Conservation (phyloP, 1,140 invertebrate genomes). For the Steinernema feltiae region DNA sequence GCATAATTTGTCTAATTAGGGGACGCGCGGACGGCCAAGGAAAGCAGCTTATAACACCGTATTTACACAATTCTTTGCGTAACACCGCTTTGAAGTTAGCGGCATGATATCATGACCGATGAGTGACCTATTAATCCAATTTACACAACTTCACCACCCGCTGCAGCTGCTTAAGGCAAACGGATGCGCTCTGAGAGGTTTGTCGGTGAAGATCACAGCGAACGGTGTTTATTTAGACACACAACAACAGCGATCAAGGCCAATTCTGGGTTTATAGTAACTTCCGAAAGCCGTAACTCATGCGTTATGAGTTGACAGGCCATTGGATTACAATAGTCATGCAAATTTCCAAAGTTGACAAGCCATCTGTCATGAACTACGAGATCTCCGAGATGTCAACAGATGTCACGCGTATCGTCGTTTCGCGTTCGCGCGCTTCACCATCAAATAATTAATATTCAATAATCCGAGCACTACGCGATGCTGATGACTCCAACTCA, state of each 20-base stretch:
- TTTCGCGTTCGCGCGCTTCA: neutral
- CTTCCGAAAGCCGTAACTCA: no score
- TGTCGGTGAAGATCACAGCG: neutral
- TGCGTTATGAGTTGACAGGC: no score
- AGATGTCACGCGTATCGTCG: neutral
- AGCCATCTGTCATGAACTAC: neutral
- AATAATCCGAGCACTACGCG: neutral
- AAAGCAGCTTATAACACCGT: neutral
- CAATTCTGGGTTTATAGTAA: no score
- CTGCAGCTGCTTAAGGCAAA: neutral
- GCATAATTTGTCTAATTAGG: no score
- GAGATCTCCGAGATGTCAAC: neutral
- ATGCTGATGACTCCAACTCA: neutral
- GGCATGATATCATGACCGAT: neutral
- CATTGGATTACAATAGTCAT: slow-evolving; percentile 9
- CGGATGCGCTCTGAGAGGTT: neutral
- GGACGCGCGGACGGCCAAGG: no score
- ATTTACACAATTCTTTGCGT: neutral
- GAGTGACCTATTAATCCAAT: neutral
- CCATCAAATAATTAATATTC: neutral
- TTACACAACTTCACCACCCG: neutral
- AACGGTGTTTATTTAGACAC: no score
- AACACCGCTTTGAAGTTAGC: neutral
- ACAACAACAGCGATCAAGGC: no score
- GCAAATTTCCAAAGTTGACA: slow-evolving; percentile 1